Evolutionary conservation across 1,140 invertebrate genomes (phyloP).

Genomic region (Fopius arisanus): DNA sequence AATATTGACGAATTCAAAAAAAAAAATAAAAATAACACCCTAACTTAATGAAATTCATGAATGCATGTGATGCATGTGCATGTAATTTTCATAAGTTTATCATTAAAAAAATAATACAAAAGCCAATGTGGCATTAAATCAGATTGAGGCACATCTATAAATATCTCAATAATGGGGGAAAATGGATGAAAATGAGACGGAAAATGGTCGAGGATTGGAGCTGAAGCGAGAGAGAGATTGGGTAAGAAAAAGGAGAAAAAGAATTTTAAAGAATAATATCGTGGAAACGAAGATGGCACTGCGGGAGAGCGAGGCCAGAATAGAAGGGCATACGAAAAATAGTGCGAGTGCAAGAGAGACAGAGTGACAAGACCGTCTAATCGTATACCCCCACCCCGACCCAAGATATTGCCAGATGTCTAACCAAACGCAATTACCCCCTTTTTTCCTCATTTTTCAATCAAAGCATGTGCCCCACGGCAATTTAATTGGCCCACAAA

Average conservation of each 20-base stretch:
- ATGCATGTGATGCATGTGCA: neutral
- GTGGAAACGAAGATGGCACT: slow-evolving; percentile 1
- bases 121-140: slow-evolving; percentile 58
- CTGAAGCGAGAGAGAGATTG: slow-evolving; percentile 32
- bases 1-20: neutral
- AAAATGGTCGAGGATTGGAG: neutral
- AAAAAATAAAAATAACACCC: neutral
- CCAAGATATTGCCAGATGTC: slow-evolving; percentile 48
- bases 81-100: slow-evolving; percentile 35
- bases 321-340: slow-evolving; percentile 27
- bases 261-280: slow-evolving; percentile 30
- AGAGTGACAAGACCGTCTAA: slow-evolving; percentile 56
- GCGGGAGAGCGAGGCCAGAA: slow-evolving; percentile 17
- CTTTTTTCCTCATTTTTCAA: slow-evolving; percentile 3
- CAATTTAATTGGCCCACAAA: no score
- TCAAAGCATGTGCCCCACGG: neutral
- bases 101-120: slow-evolving; percentile 50
- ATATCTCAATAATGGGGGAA: slow-evolving; percentile 42
- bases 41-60: neutral
- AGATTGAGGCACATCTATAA: slow-evolving; percentile 65
- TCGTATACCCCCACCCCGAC: slow-evolving; percentile 39
- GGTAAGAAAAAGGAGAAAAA: slow-evolving; percentile 15
- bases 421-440: slow-evolving; percentile 48
- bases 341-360: slow-evolving; percentile 34
- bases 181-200: neutral